phyloP scores from a whole-genome alignment of 2,113 vertebrate genomes.

The Crotalus tigris region DNA sequence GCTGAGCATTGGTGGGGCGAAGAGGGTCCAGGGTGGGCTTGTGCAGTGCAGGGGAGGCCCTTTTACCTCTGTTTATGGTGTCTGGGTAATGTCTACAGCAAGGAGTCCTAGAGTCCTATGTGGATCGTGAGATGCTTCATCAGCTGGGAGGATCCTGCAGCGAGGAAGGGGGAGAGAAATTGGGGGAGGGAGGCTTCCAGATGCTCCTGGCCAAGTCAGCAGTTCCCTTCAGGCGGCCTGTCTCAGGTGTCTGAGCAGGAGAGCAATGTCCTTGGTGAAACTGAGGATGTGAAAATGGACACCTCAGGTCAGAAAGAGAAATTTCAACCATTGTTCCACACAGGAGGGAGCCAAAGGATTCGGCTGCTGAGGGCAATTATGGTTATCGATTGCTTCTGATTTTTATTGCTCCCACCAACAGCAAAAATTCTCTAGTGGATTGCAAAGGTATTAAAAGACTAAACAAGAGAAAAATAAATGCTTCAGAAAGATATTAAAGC shows the following conservation, averaged over 20 bases:
- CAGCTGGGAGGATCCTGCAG: slow-evolving; percentile 71
- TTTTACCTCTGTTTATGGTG: slow-evolving; percentile 44
- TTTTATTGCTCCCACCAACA: not conserved
- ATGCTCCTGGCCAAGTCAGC: not conserved
- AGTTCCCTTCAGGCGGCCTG: not conserved
- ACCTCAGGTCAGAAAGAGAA: not conserved
- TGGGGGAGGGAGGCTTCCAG: not conserved
- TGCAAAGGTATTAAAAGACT: not conserved
- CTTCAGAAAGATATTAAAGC: not conserved
- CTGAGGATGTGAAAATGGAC: not conserved
- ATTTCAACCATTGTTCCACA: not conserved
- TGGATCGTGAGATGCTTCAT: slow-evolving; percentile 76
- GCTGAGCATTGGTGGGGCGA: not conserved
- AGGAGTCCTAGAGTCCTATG: slow-evolving; percentile 71
- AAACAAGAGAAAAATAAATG: not conserved
- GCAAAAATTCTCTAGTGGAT: not conserved
- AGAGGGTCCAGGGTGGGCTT: not conserved
- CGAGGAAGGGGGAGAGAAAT: not conserved
- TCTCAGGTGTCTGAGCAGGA: not conserved
- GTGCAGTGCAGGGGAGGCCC: not conserved
- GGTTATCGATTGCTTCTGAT: not conserved
- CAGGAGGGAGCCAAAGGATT: not conserved
- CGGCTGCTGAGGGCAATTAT: not conserved
- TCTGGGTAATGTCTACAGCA: not conserved
- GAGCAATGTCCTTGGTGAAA: not conserved